Evolutionary conservation across 2,797 vertebrate genomes (phyloP).

Genomic region (Microctenopoma steveboyesi): DNA sequence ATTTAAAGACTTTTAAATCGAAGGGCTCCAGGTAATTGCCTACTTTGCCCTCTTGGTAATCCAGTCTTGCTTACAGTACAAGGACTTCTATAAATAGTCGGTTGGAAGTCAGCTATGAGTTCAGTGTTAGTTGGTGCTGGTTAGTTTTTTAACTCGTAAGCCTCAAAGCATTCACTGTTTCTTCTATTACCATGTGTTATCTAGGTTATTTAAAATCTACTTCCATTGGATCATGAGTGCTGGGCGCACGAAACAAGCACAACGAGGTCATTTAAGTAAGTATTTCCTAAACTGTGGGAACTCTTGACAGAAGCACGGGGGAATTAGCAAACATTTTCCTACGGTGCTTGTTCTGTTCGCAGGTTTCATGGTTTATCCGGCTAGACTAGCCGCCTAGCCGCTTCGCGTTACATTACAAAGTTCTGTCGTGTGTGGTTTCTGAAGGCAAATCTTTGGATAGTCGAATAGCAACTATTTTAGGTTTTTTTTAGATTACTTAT

Average conservation of each 20-base stretch:
- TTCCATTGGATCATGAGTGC: neutral
- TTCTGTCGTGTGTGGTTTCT: neutral
- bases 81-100: conserved; percentile 44
- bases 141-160: neutral
- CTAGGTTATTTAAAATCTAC: neutral
- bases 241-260: neutral
- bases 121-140: conserved; percentile 1
- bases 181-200: neutral
- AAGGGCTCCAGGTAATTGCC: neutral
- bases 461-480: no score
- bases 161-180: neutral
- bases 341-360: neutral
- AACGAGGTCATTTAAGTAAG: neutral
- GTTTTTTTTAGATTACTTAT: no score
- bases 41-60: conserved; percentile 10
- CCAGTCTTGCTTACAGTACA: conserved; percentile 3
- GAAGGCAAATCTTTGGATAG: neutral
- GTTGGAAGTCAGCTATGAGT: conserved; percentile 5
- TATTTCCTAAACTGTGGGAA: neutral
- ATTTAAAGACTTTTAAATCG: neutral
- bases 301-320: no score
- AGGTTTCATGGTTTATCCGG: neutral
- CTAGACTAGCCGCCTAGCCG: neutral
- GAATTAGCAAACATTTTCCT: conserved; percentile 1
- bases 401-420: neutral